A percentile compares a stretch with the other conserved stretches of the same genome.
These are phyloP conservation scores for Pitta sordida DNA, from an alignment of 2,113 vertebrate species.

Conservation along the genomic window DNA sequence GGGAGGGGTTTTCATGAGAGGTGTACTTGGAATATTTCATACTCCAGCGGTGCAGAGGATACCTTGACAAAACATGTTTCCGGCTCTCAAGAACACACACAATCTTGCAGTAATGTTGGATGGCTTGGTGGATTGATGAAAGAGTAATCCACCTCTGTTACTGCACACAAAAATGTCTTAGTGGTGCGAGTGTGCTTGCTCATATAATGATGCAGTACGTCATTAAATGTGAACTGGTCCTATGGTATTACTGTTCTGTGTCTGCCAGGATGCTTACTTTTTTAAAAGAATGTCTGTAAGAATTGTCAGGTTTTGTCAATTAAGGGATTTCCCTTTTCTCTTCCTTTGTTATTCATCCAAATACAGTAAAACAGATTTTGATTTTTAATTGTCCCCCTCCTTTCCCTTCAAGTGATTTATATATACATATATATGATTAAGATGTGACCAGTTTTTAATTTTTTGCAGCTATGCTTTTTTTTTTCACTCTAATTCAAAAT, in stretches of 20 bases:
- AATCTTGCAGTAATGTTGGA: not conserved
- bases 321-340: not conserved
- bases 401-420: not conserved
- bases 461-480: not conserved
- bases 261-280: not conserved
- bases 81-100: not conserved
- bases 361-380: not conserved
- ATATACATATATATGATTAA: not conserved
- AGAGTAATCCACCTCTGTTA: not conserved
- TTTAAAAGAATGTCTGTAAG: not conserved
- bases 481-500: not conserved
- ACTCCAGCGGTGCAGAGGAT: not conserved
- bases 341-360: not conserved
- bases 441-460: not conserved
- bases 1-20: not conserved
- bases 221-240: not conserved
- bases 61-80: not conserved
- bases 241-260: not conserved
- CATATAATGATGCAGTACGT: not conserved
- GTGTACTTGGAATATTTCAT: not conserved
- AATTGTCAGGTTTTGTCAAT: not conserved
- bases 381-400: not conserved
- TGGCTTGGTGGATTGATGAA: not conserved
- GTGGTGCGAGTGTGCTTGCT: not conserved
- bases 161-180: not conserved